Percentiles rank a stretch among this genome's conserved stretches.
Conservation (phyloP, 2,888 invertebrate species). For the Morpho achilles region DNA sequence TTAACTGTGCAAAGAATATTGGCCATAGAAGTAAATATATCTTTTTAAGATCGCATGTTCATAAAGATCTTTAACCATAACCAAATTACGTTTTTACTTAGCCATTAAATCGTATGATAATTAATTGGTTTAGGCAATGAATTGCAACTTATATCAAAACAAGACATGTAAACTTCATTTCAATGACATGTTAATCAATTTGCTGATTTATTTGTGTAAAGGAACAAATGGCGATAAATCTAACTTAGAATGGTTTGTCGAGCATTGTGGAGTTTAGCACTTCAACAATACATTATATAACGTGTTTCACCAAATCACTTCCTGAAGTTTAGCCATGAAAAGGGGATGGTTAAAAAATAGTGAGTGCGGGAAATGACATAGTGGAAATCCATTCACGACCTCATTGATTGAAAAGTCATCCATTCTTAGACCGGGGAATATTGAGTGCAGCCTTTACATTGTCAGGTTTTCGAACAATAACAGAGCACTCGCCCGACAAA, state of each 20-base stretch:
- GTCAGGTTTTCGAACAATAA: constrained; percentile 48
- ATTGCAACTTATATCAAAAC: too few species aligned
- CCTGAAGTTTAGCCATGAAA: constrained; percentile 52
- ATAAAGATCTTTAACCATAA: too few species aligned
- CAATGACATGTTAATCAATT: constrained; percentile 31
- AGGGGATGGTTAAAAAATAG: constrained; percentile 61
- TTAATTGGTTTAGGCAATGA: too few species aligned
- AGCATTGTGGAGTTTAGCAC: constrained; percentile 68
- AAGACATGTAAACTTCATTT: too few species aligned
- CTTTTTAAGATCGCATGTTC: too few species aligned
- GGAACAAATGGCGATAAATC: constrained; percentile 69
- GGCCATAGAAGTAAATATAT: too few species aligned
- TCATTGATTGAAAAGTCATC: constrained; percentile 73
- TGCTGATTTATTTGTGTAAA: constrained; percentile 62
- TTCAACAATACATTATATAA: constrained; percentile 70
- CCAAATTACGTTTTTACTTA: too few species aligned
- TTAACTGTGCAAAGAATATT: too few species aligned
- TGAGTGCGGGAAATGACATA: constrained; percentile 72
- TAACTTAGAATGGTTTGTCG: constrained; percentile 64
- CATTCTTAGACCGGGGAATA: constrained; percentile 44
- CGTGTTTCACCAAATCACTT: constrained; percentile 77
- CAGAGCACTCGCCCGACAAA: constrained; percentile 45
- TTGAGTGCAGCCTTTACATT: constrained; percentile 45
- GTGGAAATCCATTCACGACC: constrained; percentile 59
- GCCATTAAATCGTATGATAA: too few species aligned